Base-by-base conservation (phyloP, 2,888 invertebrate genomes). In the Nomada fabriciana region DNA sequence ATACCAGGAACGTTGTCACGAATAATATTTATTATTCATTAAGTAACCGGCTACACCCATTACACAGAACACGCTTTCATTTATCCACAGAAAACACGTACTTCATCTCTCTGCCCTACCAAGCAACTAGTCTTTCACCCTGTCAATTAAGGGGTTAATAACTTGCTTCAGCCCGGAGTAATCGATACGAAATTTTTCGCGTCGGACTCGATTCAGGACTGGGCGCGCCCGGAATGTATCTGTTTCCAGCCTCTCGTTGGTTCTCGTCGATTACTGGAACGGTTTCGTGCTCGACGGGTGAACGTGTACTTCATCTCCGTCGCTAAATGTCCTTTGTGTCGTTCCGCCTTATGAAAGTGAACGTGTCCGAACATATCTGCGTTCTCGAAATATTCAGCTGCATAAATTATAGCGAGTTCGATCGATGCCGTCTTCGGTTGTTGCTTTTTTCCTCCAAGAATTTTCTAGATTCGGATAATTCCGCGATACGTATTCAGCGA, bases 401-500 rank as follows among this genome's bases (percentile, higher is more conserved):
- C 20, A 59, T 29, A 65, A 64, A 76, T 60, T 65, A 9, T n/a
- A 13, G 9, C 36, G 20, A 42, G 13, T 42, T 53, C 20, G 61
- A 47, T 20, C 68, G n/a, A 13, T 43, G 64, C 20, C n/a, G 10
- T 11, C 20, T 20, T n/a, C 20, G 5, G n/a, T 36, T 7, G 36
- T 1, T 36, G 25, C 25, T 36, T 36, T 36, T 36, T 36, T 7
- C 7, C 36, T 7, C 29, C 67, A 23, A 23, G 11, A 52, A 72
- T 80, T 68, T 68, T 52, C 63, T 59, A 11, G 25, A n/a, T 15
- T 50, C 67, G 63, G 64, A 64, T 81, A 81, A 81, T 81, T 15
- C 20, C 20, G 64, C 1, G 68, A 81, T 81, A 80, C 64, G 80
- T 81, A 81, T 81, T 74, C 80, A 47, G 2, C 69, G 59, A 80